Evolutionary conservation across 2,797 vertebrate genomes (phyloP), one percentile per base, ranked within the genome.

Genomic region (Micromesistius poutassou): DNA sequence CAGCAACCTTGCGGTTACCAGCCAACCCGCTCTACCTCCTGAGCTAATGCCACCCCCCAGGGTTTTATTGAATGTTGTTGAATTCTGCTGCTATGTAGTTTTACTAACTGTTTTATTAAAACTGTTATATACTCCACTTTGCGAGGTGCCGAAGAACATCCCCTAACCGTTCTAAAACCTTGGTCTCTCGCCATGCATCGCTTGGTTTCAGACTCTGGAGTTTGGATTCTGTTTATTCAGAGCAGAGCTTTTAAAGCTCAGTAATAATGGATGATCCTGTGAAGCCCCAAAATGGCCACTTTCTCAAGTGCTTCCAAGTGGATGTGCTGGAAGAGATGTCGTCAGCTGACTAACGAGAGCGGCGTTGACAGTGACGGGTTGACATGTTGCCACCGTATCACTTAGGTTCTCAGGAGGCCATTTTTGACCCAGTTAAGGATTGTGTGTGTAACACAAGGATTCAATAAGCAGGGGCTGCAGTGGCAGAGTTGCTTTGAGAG

Each of bases 371-470:
- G 80, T 80, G 85, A 90, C 79, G 82, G 75, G 80, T 75, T 80
- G 73, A 73, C 78, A 81, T 89, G 83, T 80, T 73, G 73, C 66
- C 14, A 42, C 79, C 83, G n/a, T 28, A 28, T 28, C 46, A 19
- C 10, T 86, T 80, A 38, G 55, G 75, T 72, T 87, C 88, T 86
- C 84, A 50, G 78, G 89, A 88, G 88, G 77, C 62, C 75, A 78
- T 71, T 81, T 89, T 75, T 89, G 87, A 90, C 87, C 89, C 87
- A 90, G 85, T 90, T 90, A 85, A 71, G 73, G 77, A 76, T 66
- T 35, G 36, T 50, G 55, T 62, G 9, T 85, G 81, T 22, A 66
- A 50, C n/a, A 74, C 73, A 16, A 55, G 74, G 42, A 50, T 55
- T 40, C 30, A 79, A 71, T 75, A 75, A 71, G 40, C 25, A 74